Evolutionary conservation across 37 sponge, comb jelly and placozoan species (phyloP), one percentile per base, ranked within the genome.

Genomic region (Bolinopsis microptera): DNA sequence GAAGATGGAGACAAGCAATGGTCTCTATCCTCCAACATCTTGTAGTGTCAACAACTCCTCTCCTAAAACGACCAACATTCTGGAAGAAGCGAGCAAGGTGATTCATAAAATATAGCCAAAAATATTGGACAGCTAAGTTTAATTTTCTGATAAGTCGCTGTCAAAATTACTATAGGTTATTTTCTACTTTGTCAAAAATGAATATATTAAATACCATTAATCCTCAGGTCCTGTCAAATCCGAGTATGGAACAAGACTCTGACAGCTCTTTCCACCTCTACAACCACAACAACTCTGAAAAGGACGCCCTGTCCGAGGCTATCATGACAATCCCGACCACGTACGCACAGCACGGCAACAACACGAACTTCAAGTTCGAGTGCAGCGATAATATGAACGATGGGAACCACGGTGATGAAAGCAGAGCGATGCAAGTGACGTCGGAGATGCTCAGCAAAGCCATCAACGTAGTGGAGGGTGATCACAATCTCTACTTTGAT

Each of bases 21-120:
- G 75, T 24, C 61, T 48, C 9, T 48, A 48, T 48, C 61, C 61
- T 13, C 61, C 61, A 13, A 16, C 80, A 1, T 77, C 80, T 2
- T 77, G 80, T 77, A 32, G 18, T 16, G 80, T 77, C 9, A 86
- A 41, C 61, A 86, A 39, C 26, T 5, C 75, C 31, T 86, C 90
- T 5, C 90, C 90, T 0, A 39, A 86, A 86, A 86, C 90, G 1
- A 86, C 90, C 30, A 86, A 86, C 61, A 86, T 86, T 3, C 90
- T 86, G 13, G 90, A 86, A 41, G 90, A 86, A 86, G 90, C 90
- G 0, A 86, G 90, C 90, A 86, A 86, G 61, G 90, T 86, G 32
- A 32, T 31, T 13, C 74, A 22, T n/a, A 18, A 61, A 21, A 61
- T 61, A 18, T 61, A n/a, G n/a, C n/a, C n/a, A n/a, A n/a, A n/a